Percentiles rank a stretch among this genome's conserved stretches.
These are phyloP conservation scores for Eurypyga helias DNA, from an alignment of 2,113 vertebrate species.

Conservation along the genomic window DNA sequence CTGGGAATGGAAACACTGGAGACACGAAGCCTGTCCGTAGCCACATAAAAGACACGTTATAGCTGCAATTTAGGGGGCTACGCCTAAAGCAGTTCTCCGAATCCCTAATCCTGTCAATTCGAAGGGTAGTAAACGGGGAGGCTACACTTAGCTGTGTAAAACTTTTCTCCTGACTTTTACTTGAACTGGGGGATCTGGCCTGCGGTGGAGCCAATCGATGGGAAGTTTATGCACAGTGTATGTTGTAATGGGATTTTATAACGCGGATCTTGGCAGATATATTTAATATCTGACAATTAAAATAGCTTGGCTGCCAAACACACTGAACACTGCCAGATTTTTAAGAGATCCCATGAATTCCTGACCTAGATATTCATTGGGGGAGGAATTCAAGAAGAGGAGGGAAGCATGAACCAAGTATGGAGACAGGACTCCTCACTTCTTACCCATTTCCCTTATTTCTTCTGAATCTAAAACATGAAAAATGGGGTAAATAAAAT, in stretches of 20 bases:
- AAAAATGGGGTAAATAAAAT: background rate
- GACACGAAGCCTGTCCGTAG: background rate
- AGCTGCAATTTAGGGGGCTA: background rate
- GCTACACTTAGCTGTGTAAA: background rate
- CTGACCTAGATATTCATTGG: constrained; percentile 2
- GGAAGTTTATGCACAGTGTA: background rate
- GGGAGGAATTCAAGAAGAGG: background rate
- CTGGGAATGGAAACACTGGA: background rate
- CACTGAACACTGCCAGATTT: background rate
- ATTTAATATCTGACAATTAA: constrained; percentile 46
- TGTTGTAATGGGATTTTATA: constrained; percentile 35
- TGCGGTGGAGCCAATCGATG: background rate
- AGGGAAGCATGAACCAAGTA: background rate
- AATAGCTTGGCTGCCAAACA: constrained; percentile 4
- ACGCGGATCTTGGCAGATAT: background rate
- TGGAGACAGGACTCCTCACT: background rate
- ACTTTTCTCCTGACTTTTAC: background rate
- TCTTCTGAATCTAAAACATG: background rate
- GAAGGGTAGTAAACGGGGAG: background rate
- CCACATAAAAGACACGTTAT: background rate
- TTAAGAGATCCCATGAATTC: constrained; percentile 5
- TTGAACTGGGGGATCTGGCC: background rate
- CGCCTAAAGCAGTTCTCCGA: background rate
- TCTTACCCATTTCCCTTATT: background rate
- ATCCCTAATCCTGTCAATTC: background rate